Percentiles rank a stretch among this genome's conserved stretches.
Conservation (phyloP, 2,888 invertebrate species). For the Meteorus cinctellus region DNA sequence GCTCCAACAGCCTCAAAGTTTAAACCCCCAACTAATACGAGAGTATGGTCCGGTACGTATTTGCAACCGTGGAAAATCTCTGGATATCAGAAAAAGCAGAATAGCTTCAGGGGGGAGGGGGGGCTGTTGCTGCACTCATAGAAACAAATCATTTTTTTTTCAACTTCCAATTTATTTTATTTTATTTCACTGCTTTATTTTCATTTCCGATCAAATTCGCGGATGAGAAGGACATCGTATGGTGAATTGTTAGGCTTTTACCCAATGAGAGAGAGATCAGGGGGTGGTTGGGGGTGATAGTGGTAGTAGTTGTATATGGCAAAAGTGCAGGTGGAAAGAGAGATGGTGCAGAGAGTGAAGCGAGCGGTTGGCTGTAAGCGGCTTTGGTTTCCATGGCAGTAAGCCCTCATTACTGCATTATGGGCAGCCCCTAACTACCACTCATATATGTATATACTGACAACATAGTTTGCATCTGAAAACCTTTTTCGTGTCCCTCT, state of each 20-base stretch:
- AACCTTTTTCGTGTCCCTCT: constrained; percentile 19
- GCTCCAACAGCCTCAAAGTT: neutral
- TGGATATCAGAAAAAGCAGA: neutral
- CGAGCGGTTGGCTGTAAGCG: constrained; percentile 73
- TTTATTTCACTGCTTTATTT: constrained; percentile 23
- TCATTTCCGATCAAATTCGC: constrained; percentile 52
- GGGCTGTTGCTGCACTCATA: neutral
- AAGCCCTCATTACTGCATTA: constrained; percentile 74
- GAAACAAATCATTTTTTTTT: constrained; percentile 27
- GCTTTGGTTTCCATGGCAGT: constrained; percentile 74
- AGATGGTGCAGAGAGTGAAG: constrained; percentile 56
- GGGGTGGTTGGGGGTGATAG: constrained; percentile 39
- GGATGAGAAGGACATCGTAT: constrained; percentile 62
- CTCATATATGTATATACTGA: constrained; percentile 58
- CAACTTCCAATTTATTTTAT: neutral
- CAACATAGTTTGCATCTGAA: constrained; percentile 54
- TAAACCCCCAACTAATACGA: neutral
- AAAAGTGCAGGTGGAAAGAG: constrained; percentile 29
- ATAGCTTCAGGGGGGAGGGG: neutral
- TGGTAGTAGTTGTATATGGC: neutral
- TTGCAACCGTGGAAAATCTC: constrained; percentile 24
- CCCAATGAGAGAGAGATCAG: constrained; percentile 43
- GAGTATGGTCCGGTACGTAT: neutral
- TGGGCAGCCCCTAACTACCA: constrained; percentile 71
- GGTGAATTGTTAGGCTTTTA: constrained; percentile 36